Evolutionary conservation across 2,888 invertebrate genomes (phyloP).

Genomic region (Sthenelais limicola): DNA sequence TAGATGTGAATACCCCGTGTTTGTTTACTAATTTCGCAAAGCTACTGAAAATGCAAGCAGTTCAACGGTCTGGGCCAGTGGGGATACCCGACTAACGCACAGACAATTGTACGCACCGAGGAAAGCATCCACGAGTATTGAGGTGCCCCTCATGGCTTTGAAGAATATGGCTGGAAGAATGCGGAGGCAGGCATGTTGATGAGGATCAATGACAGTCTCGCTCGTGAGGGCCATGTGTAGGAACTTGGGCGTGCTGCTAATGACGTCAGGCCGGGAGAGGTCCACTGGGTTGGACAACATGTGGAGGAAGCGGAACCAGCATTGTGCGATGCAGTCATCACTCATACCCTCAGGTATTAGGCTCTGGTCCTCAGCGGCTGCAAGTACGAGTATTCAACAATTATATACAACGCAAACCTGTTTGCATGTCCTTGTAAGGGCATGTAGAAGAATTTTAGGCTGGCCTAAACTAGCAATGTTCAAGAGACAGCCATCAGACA

Average conservation of each 20-base stretch:
- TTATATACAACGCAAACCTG: background rate
- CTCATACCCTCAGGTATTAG: slow-evolving; percentile 83
- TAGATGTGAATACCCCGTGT: no score
- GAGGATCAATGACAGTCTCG: slow-evolving; percentile 85
- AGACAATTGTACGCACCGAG: slow-evolving; percentile 80
- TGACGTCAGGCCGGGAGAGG: slow-evolving; percentile 75
- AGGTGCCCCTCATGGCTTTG: slow-evolving; percentile 93
- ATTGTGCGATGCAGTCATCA: slow-evolving; percentile 89
- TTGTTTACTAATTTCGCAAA: no score
- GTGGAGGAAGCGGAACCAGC: slow-evolving; percentile 95
- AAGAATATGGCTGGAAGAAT: slow-evolving; percentile 89
- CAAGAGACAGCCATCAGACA: no score
- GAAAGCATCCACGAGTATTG: slow-evolving; percentile 95
- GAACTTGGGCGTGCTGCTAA: slow-evolving; percentile 86
- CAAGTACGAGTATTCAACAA: background rate
- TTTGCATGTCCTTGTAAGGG: background rate
- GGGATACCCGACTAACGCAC: no score
- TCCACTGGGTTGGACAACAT: slow-evolving; percentile 96
- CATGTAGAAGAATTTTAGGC: no score
- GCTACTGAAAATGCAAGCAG: no score
- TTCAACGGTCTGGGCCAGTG: no score
- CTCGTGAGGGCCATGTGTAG: slow-evolving; percentile 86
- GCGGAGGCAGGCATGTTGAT: slow-evolving; percentile 79
- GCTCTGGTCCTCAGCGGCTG: slow-evolving; percentile 26
- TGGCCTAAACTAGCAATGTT: no score